Evolutionary conservation across 2,113 vertebrate genomes (phyloP).

Genomic region (Mormyrus iriodes): DNA sequence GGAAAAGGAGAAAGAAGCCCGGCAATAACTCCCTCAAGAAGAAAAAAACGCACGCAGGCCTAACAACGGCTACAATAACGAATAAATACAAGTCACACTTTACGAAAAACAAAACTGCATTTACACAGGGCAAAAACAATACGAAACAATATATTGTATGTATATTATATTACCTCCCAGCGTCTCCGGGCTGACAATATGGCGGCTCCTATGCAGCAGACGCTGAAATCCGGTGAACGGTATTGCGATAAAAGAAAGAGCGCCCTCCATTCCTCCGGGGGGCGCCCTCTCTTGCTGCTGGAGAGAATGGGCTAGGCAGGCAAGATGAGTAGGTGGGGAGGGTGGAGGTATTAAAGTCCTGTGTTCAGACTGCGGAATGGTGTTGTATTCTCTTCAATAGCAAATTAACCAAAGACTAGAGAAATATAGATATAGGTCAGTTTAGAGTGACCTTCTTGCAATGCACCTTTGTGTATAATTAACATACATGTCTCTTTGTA

Average conservation of each 20-base stretch:
- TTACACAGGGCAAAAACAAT: neutral
- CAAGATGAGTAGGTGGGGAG: neutral
- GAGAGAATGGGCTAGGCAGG: neutral
- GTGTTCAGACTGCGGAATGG: neutral
- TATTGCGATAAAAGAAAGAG: neutral
- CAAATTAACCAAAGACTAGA: neutral
- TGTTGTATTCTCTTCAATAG: neutral
- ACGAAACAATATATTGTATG: neutral
- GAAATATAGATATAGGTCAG: neutral
- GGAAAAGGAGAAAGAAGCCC: neutral
- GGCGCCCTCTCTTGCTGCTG: neutral
- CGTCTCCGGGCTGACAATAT: conserved; percentile 30
- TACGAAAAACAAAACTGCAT: neutral
- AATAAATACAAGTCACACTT: neutral
- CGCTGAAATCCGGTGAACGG: neutral
- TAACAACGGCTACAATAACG: neutral
- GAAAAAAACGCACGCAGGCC: neutral
- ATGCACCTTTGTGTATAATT: neutral
- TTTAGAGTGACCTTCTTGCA: neutral
- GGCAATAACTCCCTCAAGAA: neutral
- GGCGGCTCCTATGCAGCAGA: conserved; percentile 26
- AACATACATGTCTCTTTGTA: neutral
- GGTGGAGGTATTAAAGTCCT: neutral
- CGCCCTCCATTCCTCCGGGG: conserved; percentile 20
- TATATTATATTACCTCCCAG: conserved; percentile 20